These are phyloP conservation scores for Salmo trutta DNA, from an alignment of 2,797 vertebrate species.

Conservation along the genomic window DNA sequence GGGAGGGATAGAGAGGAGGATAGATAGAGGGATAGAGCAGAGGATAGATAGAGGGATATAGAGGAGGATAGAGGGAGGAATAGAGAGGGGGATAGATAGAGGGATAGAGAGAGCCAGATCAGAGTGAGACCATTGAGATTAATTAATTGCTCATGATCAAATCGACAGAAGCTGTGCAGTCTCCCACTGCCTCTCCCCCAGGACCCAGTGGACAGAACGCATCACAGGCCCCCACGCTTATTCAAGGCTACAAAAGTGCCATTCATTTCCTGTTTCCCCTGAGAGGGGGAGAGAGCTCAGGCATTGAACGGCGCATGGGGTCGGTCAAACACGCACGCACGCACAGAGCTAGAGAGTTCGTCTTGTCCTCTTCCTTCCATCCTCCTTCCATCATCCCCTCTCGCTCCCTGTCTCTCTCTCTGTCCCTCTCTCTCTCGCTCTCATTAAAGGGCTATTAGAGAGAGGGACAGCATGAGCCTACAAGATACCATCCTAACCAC, in stretches of 20 bases:
- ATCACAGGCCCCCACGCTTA: conserved; percentile 60
- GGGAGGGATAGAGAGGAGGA: too few species aligned
- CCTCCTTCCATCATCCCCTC: conserved; percentile 36
- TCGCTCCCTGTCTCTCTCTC: too few species aligned
- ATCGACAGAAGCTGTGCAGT: conserved; percentile 74
- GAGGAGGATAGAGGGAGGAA: too few species aligned
- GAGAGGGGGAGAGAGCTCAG: conserved; percentile 56
- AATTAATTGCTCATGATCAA: conserved; percentile 81
- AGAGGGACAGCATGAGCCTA: conserved; percentile 60
- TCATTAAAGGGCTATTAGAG: conserved; percentile 72
- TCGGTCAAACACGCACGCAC: conserved; percentile 9
- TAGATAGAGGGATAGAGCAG: too few species aligned
- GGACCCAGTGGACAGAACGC: conserved; percentile 50
- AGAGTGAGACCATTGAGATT: conserved; percentile 70
- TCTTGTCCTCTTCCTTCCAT: conserved; percentile 36
- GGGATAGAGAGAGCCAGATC: conserved; percentile 42
- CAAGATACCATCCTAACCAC: conserved; percentile 61
- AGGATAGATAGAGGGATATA: too few species aligned
- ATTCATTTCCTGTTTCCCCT: conserved; percentile 73
- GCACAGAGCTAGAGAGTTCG: conserved; percentile 38
- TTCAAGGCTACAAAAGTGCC: conserved; percentile 72
- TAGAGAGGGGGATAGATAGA: conserved; percentile 1
- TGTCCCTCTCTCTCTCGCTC: conserved; percentile 14
- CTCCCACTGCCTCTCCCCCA: conserved; percentile 20
- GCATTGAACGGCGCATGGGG: conserved; percentile 52